phyloP scores from a whole-genome alignment of 2,888 invertebrate genomes.

The Onthophagus sagittarius region DNA sequence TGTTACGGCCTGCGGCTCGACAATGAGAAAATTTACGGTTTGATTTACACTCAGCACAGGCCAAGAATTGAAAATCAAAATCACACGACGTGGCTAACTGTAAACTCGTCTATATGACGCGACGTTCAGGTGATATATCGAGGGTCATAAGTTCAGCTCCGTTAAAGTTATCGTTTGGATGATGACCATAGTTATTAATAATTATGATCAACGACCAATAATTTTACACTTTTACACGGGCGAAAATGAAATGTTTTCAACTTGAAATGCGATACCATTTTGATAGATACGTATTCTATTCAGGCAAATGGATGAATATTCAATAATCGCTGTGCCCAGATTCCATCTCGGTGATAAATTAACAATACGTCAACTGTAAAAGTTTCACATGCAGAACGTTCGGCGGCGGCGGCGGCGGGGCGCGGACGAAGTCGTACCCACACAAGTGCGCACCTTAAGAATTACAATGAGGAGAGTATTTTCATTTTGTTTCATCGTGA shows the following conservation, averaged over 20 bases:
- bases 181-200: background rate
- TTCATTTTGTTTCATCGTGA: constrained; percentile 19
- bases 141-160: background rate
- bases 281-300: background rate
- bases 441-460: constrained; percentile 10
- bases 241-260: background rate
- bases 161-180: background rate
- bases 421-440: constrained; percentile 2
- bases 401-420: background rate
- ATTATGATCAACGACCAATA: background rate
- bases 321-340: constrained; percentile 21
- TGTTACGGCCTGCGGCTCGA: background rate
- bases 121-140: background rate
- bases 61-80: background rate
- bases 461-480: constrained; percentile 21
- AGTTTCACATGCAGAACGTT: constrained; percentile 27
- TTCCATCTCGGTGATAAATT: constrained; percentile 26
- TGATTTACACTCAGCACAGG: constrained; percentile 4
- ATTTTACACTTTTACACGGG: background rate
- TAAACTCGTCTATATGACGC: background rate
- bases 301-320: constrained; percentile 19
- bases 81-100: background rate
- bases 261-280: background rate
- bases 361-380: constrained; percentile 28
- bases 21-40: constrained; percentile 9